A percentile compares a stretch with the other conserved stretches of the same genome.
These are phyloP conservation scores for Todiramphus saurophagus DNA, from an alignment of 2,113 vertebrate genomes.

Conservation along the genomic window DNA sequence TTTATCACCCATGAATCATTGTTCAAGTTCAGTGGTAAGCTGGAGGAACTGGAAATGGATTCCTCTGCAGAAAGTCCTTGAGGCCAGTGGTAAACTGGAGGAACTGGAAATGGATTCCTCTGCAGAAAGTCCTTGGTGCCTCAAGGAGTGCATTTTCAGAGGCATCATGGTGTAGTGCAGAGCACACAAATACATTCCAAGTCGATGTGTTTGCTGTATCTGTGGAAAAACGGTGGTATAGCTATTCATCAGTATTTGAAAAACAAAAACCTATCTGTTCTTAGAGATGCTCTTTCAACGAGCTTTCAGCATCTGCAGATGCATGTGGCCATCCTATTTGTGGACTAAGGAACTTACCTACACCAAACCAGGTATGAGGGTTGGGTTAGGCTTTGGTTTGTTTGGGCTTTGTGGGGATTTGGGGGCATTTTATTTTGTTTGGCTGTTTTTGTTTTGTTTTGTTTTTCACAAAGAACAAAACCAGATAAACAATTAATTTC, in stretches of 20 bases:
- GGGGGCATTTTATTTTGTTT: background rate
- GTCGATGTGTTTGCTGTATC: background rate
- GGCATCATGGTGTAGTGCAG: background rate
- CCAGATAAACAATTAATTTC: background rate
- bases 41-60: background rate
- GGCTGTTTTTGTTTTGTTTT: background rate
- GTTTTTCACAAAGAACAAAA: background rate
- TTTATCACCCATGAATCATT: background rate
- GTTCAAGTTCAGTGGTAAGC: background rate
- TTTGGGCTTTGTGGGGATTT: background rate
- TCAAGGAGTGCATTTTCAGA: background rate
- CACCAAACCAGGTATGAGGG: rapidly evolving
- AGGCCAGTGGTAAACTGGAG: background rate
- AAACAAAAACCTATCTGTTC: background rate
- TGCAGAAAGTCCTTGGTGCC: background rate
- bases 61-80: background rate
- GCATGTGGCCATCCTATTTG: background rate
- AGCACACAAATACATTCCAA: background rate
- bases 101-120: background rate
- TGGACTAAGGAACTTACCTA: background rate
- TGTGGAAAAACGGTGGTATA: background rate
- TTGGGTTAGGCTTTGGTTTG: background rate
- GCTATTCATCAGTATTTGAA: background rate
- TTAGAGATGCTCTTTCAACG: background rate
- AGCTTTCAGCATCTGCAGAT: background rate